phyloP scores from a whole-genome alignment of 2,797 vertebrate genomes.

The Dendrocincla fuliginosa region DNA sequence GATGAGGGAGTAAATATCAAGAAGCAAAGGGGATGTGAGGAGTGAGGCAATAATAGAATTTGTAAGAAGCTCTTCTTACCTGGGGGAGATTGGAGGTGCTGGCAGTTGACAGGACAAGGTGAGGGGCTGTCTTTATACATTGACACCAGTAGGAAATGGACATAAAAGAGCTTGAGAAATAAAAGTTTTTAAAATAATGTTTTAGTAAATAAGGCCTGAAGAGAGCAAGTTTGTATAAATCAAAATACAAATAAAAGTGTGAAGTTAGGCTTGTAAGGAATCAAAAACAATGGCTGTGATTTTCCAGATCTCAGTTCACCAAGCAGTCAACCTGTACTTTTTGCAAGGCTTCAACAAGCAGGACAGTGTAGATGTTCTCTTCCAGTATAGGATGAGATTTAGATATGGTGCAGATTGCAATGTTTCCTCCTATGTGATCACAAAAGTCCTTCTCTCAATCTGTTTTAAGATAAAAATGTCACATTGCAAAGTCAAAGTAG shows the following conservation, averaged over 20 bases:
- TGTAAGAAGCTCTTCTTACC: background rate
- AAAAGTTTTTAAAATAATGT: background rate
- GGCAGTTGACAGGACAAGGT: background rate
- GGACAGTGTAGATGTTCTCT: background rate
- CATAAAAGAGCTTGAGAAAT: background rate
- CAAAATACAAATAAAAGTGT: background rate
- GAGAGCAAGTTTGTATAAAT: background rate
- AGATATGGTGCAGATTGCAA: background rate
- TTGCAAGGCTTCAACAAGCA: background rate
- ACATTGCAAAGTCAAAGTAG: background rate
- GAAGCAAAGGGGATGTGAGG: background rate
- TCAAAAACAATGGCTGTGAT: background rate
- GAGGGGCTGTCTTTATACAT: background rate
- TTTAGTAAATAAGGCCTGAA: background rate
- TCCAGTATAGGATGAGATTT: background rate
- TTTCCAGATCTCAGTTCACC: background rate
- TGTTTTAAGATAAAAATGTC: background rate
- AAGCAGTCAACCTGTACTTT: background rate
- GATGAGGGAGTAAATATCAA: background rate
- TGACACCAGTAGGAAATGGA: background rate
- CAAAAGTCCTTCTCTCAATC: background rate
- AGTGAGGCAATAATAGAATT: background rate
- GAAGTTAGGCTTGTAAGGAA: background rate
- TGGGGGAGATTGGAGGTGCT: background rate
- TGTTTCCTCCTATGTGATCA: background rate